Conservation (phyloP, 1,140 invertebrate genomes). For the Drosophila parabipectinata region DNA sequence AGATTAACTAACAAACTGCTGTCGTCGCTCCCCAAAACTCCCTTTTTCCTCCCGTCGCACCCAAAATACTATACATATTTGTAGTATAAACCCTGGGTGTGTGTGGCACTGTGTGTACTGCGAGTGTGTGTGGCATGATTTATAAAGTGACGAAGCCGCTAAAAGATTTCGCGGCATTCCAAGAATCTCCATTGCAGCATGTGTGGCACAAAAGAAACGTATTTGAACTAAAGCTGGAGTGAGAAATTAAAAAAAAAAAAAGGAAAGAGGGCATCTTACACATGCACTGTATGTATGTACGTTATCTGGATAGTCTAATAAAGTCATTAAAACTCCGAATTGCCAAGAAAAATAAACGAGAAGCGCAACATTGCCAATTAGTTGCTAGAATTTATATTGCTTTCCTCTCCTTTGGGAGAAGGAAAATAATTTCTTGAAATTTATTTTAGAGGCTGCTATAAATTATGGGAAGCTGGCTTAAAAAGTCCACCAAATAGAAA, state of each 20-base stretch:
- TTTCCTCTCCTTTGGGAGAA: constrained; percentile 34
- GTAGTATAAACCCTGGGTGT: not conserved
- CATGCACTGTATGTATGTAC: not conserved
- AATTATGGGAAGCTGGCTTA: constrained; percentile 56
- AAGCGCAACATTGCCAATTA: constrained; percentile 65
- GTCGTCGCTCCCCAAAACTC: constrained; percentile 42
- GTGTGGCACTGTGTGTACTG: not conserved
- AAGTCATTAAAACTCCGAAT: constrained; percentile 59
- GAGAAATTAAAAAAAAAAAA: not conserved
- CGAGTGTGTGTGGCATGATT: constrained; percentile 49
- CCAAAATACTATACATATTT: not conserved
- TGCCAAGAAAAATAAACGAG: constrained; percentile 2
- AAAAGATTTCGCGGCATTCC: constrained; percentile 64
- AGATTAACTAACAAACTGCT: constrained; percentile 73
- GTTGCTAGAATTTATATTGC: constrained; percentile 79
- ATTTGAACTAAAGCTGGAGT: constrained; percentile 1
- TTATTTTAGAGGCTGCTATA: constrained; percentile 74
- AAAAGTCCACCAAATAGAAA: constrained; percentile 27
- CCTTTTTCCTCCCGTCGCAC: constrained; percentile 8
- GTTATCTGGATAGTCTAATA: constrained; percentile 60
- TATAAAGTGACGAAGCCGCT: constrained; percentile 73
- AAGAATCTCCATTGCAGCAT: constrained; percentile 59
- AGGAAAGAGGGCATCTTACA: not conserved
- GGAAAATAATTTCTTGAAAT: constrained; percentile 70
- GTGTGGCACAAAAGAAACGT: constrained; percentile 38